A percentile compares a stretch with the other conserved stretches of the same genome.
Conservation (phyloP, 1,140 invertebrate species). For the Bombus soroeensis region DNA sequence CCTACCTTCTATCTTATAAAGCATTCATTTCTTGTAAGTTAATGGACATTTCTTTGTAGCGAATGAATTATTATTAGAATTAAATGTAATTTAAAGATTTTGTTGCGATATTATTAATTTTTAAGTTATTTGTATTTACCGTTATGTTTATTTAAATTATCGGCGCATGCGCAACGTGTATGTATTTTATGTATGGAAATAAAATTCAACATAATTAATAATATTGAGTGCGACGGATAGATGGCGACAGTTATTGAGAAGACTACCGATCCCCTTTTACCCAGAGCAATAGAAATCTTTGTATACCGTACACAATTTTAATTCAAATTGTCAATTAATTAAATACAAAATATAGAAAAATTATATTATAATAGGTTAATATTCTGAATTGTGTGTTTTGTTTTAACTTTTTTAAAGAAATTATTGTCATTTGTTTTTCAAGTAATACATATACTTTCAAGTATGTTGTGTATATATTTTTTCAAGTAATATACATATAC, state of each 20-base stretch:
- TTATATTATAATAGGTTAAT: background rate
- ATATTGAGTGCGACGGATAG: slow-evolving; percentile 16
- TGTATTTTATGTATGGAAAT: background rate
- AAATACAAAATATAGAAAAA: background rate
- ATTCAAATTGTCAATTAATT: background rate
- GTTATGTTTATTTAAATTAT: slow-evolving; percentile 32
- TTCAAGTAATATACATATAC: too few species aligned
- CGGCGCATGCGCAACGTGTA: slow-evolving; percentile 1
- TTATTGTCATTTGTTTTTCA: background rate
- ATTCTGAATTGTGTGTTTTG: background rate
- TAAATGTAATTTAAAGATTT: background rate
- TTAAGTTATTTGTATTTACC: background rate
- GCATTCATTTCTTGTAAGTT: background rate
- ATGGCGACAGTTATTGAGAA: slow-evolving; percentile 34
- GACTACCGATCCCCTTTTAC: background rate
- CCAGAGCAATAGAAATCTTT: background rate
- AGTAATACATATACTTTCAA: background rate
- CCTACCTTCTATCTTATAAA: background rate
- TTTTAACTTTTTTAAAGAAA: background rate
- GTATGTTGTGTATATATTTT: too few species aligned
- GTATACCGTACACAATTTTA: background rate
- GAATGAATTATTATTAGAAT: background rate
- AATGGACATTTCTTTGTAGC: background rate
- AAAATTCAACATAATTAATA: slow-evolving; percentile 20
- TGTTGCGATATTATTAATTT: background rate